phyloP scores from a whole-genome alignment of 2,888 invertebrate species.

The Dendrolimus pini region DNA sequence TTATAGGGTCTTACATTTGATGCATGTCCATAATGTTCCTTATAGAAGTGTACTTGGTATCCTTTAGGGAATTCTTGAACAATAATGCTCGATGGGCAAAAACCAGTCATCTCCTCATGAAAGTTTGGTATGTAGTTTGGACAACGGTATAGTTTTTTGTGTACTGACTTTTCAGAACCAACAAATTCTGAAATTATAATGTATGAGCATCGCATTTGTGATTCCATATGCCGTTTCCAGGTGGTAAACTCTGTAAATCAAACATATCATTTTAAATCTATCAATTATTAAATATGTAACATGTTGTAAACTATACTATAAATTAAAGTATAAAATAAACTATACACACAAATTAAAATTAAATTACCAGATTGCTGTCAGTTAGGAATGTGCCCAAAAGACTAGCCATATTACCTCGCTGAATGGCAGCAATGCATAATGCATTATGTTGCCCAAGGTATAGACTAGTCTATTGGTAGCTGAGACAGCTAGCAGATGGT shows the following conservation, averaged over 20 bases:
- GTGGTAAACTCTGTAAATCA: constrained; percentile 40
- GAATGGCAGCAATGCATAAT: too few relatives aligned
- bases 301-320: constrained; percentile 11
- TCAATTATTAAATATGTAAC: background rate
- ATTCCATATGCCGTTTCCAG: constrained; percentile 43
- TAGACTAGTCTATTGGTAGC: too few relatives aligned
- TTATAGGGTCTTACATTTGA: constrained; percentile 15
- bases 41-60: constrained; percentile 39
- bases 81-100: constrained; percentile 42
- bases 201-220: constrained; percentile 13
- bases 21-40: constrained; percentile 35
- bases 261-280: constrained; percentile 1
- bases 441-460: too few relatives aligned
- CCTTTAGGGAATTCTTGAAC: constrained; percentile 36
- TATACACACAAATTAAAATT: too few relatives aligned
- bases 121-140: background rate
- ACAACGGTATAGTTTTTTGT: background rate
- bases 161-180: background rate
- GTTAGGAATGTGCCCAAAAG: too few relatives aligned
- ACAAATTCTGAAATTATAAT: background rate
- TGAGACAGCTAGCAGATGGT: too few relatives aligned
- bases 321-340: too few relatives aligned
- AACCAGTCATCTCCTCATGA: constrained; percentile 10
- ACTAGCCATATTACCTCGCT: too few relatives aligned
- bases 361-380: too few relatives aligned